These are phyloP conservation scores for Astatotilapia flaviijosephi DNA, from an alignment of 2,113 vertebrate genomes.

Conservation along the genomic window DNA sequence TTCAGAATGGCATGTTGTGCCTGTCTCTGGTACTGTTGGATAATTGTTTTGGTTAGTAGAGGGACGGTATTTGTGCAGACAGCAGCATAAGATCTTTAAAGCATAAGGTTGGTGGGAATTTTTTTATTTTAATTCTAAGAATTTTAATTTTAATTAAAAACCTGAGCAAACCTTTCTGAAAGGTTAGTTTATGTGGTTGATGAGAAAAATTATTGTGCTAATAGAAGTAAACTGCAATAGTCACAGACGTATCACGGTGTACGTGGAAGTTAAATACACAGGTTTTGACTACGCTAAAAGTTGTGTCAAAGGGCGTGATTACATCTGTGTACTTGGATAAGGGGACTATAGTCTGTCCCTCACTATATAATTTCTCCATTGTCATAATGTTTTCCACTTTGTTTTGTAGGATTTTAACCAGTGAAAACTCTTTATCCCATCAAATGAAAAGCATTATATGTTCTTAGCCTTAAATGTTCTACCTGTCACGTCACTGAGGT, in stretches of 20 bases:
- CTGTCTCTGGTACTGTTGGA: neutral
- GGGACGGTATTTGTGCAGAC: neutral
- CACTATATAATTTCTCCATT: neutral
- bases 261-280: neutral
- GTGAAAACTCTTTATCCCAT: neutral
- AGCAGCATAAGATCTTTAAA: neutral
- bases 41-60: neutral
- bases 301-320: neutral
- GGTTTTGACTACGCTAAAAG: neutral
- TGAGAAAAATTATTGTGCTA: neutral
- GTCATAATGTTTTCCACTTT: neutral
- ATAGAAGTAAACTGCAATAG: neutral
- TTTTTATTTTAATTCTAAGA: neutral
- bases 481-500: neutral
- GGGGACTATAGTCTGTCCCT: neutral
- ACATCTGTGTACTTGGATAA: neutral
- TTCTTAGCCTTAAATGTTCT: neutral
- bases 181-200: neutral
- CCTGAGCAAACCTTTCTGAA: neutral
- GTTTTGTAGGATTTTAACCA: neutral
- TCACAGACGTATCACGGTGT: neutral
- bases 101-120: neutral
- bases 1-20: neutral
- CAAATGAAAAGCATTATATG: neutral
- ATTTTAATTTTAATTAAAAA: neutral